These are phyloP conservation scores for Lasiurus cinereus DNA, from an alignment of 2,113 vertebrate genomes.

Conservation along the genomic window DNA sequence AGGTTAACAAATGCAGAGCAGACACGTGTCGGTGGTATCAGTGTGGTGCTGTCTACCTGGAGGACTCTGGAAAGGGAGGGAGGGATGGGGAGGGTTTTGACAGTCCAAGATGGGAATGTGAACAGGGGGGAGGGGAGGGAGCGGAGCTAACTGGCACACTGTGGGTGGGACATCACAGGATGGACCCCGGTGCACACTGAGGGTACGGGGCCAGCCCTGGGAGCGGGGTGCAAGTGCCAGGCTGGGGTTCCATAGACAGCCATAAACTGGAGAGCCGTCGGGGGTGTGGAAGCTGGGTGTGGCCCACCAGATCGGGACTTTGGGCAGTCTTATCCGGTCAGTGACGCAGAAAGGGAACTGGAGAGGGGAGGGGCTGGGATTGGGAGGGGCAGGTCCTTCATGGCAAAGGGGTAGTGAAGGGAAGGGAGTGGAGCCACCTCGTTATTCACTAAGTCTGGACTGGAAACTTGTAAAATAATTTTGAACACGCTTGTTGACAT, in stretches of 20 bases:
- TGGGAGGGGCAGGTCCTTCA: background rate
- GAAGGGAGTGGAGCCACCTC: background rate
- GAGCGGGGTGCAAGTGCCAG: background rate
- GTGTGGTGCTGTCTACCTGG: background rate
- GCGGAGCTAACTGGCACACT: background rate
- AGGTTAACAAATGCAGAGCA: background rate
- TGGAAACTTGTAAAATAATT: conserved; percentile 5
- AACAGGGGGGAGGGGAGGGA: background rate
- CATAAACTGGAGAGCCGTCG: background rate
- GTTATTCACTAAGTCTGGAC: conserved; percentile 13
- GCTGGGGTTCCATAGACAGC: background rate
- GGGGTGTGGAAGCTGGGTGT: background rate
- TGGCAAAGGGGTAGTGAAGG: background rate
- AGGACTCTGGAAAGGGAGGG: background rate
- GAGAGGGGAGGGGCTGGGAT: background rate
- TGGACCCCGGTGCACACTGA: background rate
- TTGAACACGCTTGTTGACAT: background rate
- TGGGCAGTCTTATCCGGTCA: background rate
- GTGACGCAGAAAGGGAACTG: background rate
- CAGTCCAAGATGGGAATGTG: background rate
- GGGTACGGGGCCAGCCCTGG: background rate
- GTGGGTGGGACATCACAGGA: rapidly evolving
- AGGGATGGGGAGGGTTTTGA: background rate
- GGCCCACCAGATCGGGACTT: background rate
- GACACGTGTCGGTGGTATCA: background rate